A percentile compares a stretch with the other conserved stretches of the same genome.
Conservation (phyloP, 2,797 vertebrate genomes). For the Enteromius thamalakanensis region DNA sequence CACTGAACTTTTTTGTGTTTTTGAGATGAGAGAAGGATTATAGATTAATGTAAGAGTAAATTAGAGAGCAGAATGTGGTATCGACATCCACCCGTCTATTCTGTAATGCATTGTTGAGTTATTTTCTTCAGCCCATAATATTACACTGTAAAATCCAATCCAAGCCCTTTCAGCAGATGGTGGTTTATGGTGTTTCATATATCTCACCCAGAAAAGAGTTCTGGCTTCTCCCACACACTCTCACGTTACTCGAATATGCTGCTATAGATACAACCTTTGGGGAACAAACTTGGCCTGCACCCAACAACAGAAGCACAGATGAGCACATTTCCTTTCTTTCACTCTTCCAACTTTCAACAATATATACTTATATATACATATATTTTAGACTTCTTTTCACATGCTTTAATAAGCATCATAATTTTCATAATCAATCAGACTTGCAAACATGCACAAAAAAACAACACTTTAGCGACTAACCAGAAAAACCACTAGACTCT, state of each 20-base stretch:
- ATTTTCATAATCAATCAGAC: not conserved
- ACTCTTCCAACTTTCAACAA: not conserved
- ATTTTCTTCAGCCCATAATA: slow-evolving; percentile 33
- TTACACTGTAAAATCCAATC: slow-evolving; percentile 20
- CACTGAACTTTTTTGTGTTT: not conserved
- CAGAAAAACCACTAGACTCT: not conserved
- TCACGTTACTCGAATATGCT: slow-evolving; percentile 3
- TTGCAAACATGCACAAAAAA: not conserved
- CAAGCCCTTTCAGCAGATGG: slow-evolving; percentile 46
- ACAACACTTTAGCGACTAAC: not conserved
- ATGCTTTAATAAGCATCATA: not conserved
- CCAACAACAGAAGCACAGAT: not conserved
- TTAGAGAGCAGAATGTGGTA: slow-evolving; percentile 2
- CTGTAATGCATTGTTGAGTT: slow-evolving; percentile 30
- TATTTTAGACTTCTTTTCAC: not conserved
- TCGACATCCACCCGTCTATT: slow-evolving; percentile 2
- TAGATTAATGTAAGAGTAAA: slow-evolving; percentile 3
- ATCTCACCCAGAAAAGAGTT: slow-evolving; percentile 27
- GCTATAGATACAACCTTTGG: slow-evolving; percentile 24
- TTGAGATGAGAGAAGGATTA: slow-evolving; percentile 22
- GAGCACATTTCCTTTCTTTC: not conserved
- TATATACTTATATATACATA: slow-evolving; percentile 4
- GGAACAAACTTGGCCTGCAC: not conserved
- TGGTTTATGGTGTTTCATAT: slow-evolving; percentile 45
- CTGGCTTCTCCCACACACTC: slow-evolving; percentile 23